phyloP scores from a whole-genome alignment of 2,113 vertebrate species.

The Aspiorhynchus laticeps region DNA sequence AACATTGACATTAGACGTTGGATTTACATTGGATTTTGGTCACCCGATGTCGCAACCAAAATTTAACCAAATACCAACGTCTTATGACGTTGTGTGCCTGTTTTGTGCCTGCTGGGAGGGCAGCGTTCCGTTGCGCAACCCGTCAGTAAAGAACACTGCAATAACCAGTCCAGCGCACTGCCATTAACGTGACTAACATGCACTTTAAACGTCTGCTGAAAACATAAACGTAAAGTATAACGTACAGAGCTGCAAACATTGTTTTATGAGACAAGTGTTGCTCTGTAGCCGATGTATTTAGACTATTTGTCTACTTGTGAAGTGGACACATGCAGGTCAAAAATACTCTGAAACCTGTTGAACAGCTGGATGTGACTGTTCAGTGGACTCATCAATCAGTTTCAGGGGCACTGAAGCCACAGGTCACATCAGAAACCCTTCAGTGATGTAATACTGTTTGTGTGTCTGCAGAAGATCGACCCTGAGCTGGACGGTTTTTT shows the following conservation, averaged over 20 bases:
- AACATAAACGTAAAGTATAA: neutral
- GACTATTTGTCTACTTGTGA: neutral
- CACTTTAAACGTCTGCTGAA: neutral
- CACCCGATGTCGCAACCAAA: no score
- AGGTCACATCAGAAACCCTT: neutral
- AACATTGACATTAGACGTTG: no score
- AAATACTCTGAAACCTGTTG: neutral
- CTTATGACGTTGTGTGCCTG: no score
- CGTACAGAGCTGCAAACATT: neutral
- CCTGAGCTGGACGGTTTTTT: constrained; percentile 89
- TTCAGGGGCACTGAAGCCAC: neutral
- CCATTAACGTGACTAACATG: neutral
- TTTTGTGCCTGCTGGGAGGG: no score
- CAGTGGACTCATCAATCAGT: neutral
- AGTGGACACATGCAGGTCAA: no score
- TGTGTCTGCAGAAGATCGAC: constrained; percentile 85
- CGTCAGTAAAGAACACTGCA: neutral
- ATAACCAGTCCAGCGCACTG: neutral
- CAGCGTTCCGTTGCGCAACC: neutral
- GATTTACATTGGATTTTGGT: no score
- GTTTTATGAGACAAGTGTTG: neutral
- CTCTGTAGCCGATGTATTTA: neutral
- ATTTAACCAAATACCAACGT: no score
- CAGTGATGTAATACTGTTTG: neutral
- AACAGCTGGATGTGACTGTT: neutral